Base-by-base conservation (phyloP, 2,797 vertebrate genomes). In the Thamnophis elegans region DNA sequence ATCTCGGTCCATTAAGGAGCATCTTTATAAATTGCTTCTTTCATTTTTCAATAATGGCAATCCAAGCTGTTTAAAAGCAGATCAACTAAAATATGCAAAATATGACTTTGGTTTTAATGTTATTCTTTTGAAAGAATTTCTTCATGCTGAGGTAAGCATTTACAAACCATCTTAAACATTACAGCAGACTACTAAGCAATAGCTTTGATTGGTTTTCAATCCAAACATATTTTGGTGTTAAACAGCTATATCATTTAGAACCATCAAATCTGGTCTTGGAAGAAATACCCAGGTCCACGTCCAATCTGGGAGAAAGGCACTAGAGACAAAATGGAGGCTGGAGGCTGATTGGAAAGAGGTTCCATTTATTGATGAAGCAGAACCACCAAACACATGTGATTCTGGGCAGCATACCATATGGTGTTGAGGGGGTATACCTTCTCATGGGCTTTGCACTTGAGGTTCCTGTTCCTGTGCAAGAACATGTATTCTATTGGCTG, bases 21-120 rank as follows among this genome's bases (percentile, higher is more conserved):
- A 86, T 47, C 26, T 89, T 92, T 90, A 47, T 25, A 2, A 89
- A 93, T 91, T 5, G 86, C 28, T n/a, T 92, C 93, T 89, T 55
- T 42, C 56, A 0, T 55, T 91, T 95, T 93, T 85, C 1, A 1
- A 58, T 92, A 91, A 60, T 90, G 36, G 28, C 78, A 94, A 92
- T 94, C 68, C 92, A 93, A 94, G 92, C 65, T 86, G 93, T 94
- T 93, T 90, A 89, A 0, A 5, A 10, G 26, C 18, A 89, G 90
- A 11, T 26, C 93, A 59, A 14, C 36, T 94, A 95, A 90, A 60
- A 12, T 47, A 47, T 47, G 73, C 73, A 82, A 47, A 82, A 82
- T 47, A 95, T 89, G 9, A 90, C 8, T 94, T 91, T 93, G 54
- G 91, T 93, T 88, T 93, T 91, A 62, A 12, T 54, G 94, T 95